These are phyloP conservation scores for Leucophenga montana DNA, from an alignment of 2,888 invertebrate genomes.

Conservation along the genomic window DNA sequence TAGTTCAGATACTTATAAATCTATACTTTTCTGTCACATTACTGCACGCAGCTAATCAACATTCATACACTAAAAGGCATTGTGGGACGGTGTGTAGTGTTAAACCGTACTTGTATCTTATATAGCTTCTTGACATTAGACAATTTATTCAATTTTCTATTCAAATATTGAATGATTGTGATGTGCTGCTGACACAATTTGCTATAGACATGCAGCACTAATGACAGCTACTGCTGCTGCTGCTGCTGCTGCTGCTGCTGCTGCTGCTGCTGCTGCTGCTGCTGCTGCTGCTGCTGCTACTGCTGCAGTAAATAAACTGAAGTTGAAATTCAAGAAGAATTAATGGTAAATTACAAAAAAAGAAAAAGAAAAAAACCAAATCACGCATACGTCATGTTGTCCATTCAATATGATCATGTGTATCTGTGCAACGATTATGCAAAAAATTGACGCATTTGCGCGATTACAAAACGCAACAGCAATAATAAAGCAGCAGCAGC, in stretches of 20 bases:
- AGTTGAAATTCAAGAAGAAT: slow-evolving; percentile 37
- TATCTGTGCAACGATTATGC: slow-evolving; percentile 24
- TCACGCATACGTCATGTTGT: slow-evolving; percentile 33
- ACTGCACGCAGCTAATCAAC: too few species aligned
- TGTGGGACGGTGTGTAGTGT: too few species aligned
- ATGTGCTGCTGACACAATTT: slow-evolving; percentile 50
- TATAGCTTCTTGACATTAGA: too few species aligned
- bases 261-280: slow-evolving; percentile 9
- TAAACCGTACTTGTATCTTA: too few species aligned
- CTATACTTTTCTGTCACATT: too few species aligned
- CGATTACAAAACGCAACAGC: slow-evolving; percentile 60
- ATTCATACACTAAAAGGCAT: too few species aligned
- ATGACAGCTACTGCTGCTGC: neutral
- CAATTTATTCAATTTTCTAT: too few species aligned
- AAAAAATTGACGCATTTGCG: slow-evolving; percentile 61
- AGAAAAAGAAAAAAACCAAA: slow-evolving; percentile 24
- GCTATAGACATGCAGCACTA: slow-evolving; percentile 51
- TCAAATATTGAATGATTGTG: too few species aligned
- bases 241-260: neutral
- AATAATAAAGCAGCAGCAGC: slow-evolving; percentile 49
- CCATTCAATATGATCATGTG: neutral
- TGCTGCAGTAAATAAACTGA: slow-evolving; percentile 33
- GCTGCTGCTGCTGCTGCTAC: neutral
- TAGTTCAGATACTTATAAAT: too few species aligned
- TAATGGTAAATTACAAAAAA: too few species aligned